Evolutionary conservation across 2,888 invertebrate species (phyloP), one percentile per base, ranked within the genome.

Genomic region (Eristalis pertinax): DNA sequence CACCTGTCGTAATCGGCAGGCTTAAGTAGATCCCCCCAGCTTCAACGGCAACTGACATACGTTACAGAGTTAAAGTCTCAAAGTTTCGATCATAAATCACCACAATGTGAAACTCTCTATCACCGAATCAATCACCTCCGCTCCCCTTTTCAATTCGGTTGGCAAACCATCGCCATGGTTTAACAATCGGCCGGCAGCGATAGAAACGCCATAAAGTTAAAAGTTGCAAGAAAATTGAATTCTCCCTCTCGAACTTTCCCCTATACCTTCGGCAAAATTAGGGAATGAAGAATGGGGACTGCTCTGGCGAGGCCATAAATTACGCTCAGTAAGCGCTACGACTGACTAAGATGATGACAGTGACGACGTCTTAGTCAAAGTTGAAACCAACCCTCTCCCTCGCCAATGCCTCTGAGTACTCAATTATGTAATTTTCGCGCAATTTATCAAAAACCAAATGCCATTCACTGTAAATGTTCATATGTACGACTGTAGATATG

Each of bases 71-170:
- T 50, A 4, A 50, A 64, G 56, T 19, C 73, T 1, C 13, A n/a
- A 32, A 43, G 19, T 64, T n/a, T 63, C 10, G 8, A 63, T 13
- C 50, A 63, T 63, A 29, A 63, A 63, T 63, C 62, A 63, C n/a
- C 29, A n/a, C n/a, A n/a, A 13, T 8, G 62, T 29, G 26, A 29
- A 62, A 29, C 26, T 62, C 29, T 62, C 29, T 26, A 43, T 50
- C 43, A 64, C 24, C 65, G 26, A 58, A 58, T 38, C 58, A 8
- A 5, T 19, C 50, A 19, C 50, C 50, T 19, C 19, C 50, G 50
- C 19, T 50, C 50, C 50, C 50, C 50, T 50, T 50, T 50, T 19
- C 3, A 50, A 50, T 19, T 50, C 50, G n/a, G 50, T 50, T 50
- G 50, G 38, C 38, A 38, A 50, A 50, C 50, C 19, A 50, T 50